Percentiles rank a stretch among this genome's conserved stretches.
Conservation (phyloP, 2,797 vertebrate genomes). For the Petrocephalus sullivani region DNA sequence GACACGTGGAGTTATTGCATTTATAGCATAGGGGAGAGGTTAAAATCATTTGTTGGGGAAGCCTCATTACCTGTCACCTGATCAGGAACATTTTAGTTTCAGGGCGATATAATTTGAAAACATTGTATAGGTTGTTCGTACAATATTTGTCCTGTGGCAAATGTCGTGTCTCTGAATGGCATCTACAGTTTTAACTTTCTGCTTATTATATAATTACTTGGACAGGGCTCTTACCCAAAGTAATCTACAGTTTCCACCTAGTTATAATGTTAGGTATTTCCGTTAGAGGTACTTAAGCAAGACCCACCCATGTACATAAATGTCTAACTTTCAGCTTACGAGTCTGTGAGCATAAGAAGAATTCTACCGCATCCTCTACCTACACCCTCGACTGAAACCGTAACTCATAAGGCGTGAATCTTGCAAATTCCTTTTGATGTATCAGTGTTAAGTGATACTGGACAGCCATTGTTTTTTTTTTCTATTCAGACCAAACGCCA, state of each 20-base stretch:
- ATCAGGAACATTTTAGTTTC: neutral
- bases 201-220: neutral
- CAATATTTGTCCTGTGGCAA: neutral
- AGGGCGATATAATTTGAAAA: conserved; percentile 12
- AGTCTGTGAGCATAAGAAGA: neutral
- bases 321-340: neutral
- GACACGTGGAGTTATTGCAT: neutral
- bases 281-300: neutral
- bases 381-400: neutral
- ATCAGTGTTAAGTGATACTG: neutral
- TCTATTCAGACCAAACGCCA: neutral
- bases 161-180: neutral
- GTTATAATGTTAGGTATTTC: conserved; percentile 1
- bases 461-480: neutral
- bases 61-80: conserved; percentile 25
- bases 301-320: neutral
- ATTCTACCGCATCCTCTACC: neutral
- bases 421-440: neutral
- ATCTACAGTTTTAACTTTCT: conserved; percentile 2
- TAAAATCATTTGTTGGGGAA: neutral
- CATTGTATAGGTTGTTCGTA: neutral
- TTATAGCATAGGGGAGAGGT: neutral
- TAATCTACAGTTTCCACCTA: neutral
- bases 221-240: neutral
- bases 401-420: neutral